Evolutionary conservation across 1,140 invertebrate species (phyloP).

Genomic region (Rhyzopertha dominica): DNA sequence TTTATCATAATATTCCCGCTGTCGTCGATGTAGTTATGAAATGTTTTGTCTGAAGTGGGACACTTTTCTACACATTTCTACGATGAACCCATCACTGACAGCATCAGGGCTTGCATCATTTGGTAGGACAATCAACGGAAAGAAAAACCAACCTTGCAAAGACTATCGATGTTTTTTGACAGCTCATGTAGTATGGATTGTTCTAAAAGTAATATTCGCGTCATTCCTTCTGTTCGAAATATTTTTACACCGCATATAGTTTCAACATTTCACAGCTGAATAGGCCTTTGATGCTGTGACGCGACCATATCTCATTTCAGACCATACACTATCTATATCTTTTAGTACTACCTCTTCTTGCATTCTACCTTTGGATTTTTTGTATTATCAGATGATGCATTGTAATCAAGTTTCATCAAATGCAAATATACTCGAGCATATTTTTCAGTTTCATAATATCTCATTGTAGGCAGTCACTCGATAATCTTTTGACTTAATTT

Average conservation of each 20-base stretch:
- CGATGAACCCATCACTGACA: constrained; percentile 45
- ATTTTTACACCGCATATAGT: constrained; percentile 33
- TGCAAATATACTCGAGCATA: no score
- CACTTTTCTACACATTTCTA: constrained; percentile 50
- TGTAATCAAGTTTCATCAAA: no score
- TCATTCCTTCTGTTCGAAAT: constrained; percentile 35
- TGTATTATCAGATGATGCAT: no score
- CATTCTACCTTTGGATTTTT: no score
- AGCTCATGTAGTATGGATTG: constrained; percentile 23
- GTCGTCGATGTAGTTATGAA: constrained; percentile 30
- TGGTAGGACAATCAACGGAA: constrained; percentile 18
- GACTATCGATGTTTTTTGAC: not conserved
- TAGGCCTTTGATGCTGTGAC: no score
- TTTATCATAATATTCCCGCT: constrained; percentile 37
- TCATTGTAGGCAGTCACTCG: no score
- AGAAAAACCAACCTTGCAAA: constrained; percentile 27
- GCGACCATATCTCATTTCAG: no score
- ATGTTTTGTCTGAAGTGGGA: constrained; percentile 42
- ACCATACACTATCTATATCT: no score
- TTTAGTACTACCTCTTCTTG: no score
- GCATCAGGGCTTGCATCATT: constrained; percentile 47
- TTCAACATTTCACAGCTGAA: no score
- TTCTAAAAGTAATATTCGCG: constrained; percentile 34
- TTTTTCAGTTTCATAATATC: no score
- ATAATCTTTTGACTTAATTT: no score